Base-by-base conservation (phyloP, 2,113 vertebrate species). In the Setophaga coronata region DNA sequence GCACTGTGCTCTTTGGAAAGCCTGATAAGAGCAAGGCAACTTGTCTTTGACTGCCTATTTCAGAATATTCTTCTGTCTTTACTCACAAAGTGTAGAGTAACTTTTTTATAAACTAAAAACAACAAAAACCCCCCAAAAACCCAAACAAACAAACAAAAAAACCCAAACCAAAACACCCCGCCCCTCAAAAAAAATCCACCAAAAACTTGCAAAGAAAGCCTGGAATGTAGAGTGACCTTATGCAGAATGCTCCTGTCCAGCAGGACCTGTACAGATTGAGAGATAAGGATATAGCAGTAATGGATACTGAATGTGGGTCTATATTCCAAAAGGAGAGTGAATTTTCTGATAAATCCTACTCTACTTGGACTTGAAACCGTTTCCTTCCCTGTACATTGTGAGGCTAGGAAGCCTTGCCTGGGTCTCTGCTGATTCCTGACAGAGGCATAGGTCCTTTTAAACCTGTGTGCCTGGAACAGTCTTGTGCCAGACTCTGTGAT, bases 181-280 rank as follows among this genome's bases (percentile, higher is more conserved):
- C 40, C 40, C 40, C 43, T 18, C 18, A 4, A n/a, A 82, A 40
- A 24, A 38, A 38, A 38, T 6, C 18, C 12, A 25, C 23, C 20
- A 40, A 47, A 47, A 76, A 25, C 8, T 33, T 58, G 33, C 19
- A 64, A 66, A 90, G 51, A 50, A 74, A 79, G 12, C 14, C 18
- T 64, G 56, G 13, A 15, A 24, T 74, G 17, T 13, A 72, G 8
- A 18, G 12, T 34, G 23, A 54, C 24, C 8, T 79, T 61, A 23
- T 0, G 1, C 11, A 21, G 47, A 70, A 53, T 50, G 9, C 4
- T 1, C 2, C 19, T 38, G 25, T 14, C n/a, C 26, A 4, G 18
- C 23, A n/a, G 29, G 29, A 31, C 9, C 69, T 38, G 19, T 33
- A 36, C 5, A 26, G 18, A 25, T 11, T 54, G 48, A 74, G 47